Percentiles rank a stretch among this genome's conserved stretches.
phyloP scores from a whole-genome alignment of 1,140 invertebrate genomes.

The Gonatopus flavifemur region DNA sequence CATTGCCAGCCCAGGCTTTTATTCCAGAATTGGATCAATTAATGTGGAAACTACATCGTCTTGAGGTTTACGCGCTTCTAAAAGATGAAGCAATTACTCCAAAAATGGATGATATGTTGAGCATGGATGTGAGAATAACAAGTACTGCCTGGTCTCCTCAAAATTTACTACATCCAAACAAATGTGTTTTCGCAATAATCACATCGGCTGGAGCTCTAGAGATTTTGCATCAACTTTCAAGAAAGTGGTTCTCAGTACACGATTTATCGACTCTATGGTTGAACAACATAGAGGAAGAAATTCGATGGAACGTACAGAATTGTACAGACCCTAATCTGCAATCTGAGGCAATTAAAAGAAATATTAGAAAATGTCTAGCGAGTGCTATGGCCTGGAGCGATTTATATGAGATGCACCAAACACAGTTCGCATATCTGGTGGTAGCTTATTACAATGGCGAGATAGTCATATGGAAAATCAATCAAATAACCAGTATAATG shows the following conservation, averaged over 20 bases:
- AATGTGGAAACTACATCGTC: conserved; percentile 33
- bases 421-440: conserved; percentile 40
- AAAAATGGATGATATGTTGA: conserved; percentile 29
- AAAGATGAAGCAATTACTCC: conserved; percentile 43
- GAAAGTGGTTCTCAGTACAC: conserved; percentile 41
- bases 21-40: conserved; percentile 22
- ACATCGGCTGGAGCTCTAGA: conserved; percentile 46
- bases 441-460: conserved; percentile 43
- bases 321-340: conserved; percentile 8
- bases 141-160: conserved; percentile 46
- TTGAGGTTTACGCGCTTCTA: conserved; percentile 41
- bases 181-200: conserved; percentile 43
- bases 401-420: conserved; percentile 17
- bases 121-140: conserved; percentile 28
- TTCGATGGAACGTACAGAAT: conserved; percentile 9
- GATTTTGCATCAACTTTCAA: conserved; percentile 35
- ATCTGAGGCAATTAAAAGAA: conserved; percentile 13
- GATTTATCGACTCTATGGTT: conserved; percentile 34
- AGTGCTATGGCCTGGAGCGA: conserved; percentile 47
- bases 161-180: conserved; percentile 35
- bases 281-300: conserved; percentile 25
- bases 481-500: conserved; percentile 22
- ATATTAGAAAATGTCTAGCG: conserved; percentile 32
- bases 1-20: conserved; percentile 32
- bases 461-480: conserved; percentile 44